phyloP scores from a whole-genome alignment of 1,140 invertebrate genomes.

The Paraescarpia echinospica region DNA sequence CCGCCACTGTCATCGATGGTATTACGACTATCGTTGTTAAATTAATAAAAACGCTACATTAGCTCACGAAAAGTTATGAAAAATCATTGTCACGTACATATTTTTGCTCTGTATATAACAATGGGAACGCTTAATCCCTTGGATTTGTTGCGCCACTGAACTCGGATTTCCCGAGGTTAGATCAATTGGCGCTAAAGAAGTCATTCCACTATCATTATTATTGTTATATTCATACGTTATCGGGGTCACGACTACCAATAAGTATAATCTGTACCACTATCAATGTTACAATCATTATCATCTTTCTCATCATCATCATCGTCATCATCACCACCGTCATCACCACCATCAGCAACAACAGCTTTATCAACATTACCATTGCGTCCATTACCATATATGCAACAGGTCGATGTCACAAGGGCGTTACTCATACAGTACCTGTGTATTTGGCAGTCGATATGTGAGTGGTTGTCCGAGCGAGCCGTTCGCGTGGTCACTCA shows the following conservation, averaged over 20 bases:
- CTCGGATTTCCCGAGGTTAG: too few species aligned
- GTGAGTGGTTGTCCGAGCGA: background rate
- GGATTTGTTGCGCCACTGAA: too few species aligned
- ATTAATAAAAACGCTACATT: too few species aligned
- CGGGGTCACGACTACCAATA: too few species aligned
- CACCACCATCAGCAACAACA: background rate
- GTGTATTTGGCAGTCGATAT: background rate
- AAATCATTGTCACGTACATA: too few species aligned
- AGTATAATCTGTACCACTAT: background rate
- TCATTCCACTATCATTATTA: too few species aligned
- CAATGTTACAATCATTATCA: background rate
- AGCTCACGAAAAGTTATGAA: too few species aligned
- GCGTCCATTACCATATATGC: background rate
- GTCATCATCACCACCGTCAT: background rate
- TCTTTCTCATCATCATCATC: background rate
- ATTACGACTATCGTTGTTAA: background rate
- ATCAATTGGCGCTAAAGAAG: too few species aligned
- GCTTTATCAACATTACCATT: background rate
- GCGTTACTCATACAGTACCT: background rate
- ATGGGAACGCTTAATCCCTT: too few species aligned
- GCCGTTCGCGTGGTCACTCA: background rate
- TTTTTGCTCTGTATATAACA: too few species aligned
- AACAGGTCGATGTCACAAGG: background rate
- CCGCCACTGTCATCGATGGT: background rate
- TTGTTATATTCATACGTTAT: too few species aligned